Base-by-base conservation (phyloP, 1,140 invertebrate species). In the Brachionus plicatilis region DNA sequence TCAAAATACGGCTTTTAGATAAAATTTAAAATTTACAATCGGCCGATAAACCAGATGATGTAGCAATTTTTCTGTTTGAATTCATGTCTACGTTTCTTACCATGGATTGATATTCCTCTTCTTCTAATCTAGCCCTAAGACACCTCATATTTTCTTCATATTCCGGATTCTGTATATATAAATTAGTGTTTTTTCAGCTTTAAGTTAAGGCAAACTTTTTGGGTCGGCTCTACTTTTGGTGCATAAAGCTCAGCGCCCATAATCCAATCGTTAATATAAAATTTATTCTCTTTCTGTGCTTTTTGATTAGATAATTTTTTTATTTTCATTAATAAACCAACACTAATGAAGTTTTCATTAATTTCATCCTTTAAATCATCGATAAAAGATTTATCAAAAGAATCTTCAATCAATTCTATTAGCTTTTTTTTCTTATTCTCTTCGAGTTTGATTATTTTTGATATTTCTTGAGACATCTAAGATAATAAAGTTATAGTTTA, bases 51-150 rank as follows among this genome's bases (percentile, higher is more conserved):
- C 53, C 27, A 45, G 53, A 29, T 41, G 9, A 37, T 7, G 27
- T 56, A 1, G 47, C 7, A 41, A 7, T n/a, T 47, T 65, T 60
- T 41, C 24, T 45, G 11, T n/a, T 12, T 17, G 41, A 68, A 65
- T 37, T 65, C 12, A 50, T 12, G n/a, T 60, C 53, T 20, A 83
- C 65, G 53, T 83, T 83, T 29, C n/a, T 20, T 14, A 68, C 60
- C 82, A 83, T 83, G n/a, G 43, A 43, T 45, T 83, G 60, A 24
- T 83, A 83, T 45, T 70, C 65, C 20, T 68, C 33, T 17, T 83
- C 53, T 56, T 53, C 82, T 50, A 68, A n/a, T 56, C 70, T 8
- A 11, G 65, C 68, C 43, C 27, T 83, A 14, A 83, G 29, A 11
- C 12, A 17, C 33, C 45, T 27, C 47, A 83, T 68, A 11, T 41